phyloP scores from a whole-genome alignment of 2,113 vertebrate species.

The Polyodon spathula region DNA sequence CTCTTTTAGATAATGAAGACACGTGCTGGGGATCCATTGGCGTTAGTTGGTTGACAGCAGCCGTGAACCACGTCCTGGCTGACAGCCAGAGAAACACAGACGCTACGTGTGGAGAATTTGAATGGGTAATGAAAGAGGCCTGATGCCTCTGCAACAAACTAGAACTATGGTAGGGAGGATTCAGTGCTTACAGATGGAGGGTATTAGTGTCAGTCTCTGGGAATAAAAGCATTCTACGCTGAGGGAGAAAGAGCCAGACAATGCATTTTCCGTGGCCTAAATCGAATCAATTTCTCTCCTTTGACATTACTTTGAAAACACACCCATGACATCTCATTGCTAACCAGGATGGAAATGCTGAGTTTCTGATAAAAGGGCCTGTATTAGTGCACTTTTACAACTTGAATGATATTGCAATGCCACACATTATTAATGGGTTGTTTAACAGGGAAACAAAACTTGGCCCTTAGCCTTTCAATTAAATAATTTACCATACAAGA shows the following conservation, averaged over 20 bases:
- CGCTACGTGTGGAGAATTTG: conserved; percentile 25
- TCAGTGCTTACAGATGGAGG: background rate
- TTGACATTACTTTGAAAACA: background rate
- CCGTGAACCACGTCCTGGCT: conserved; percentile 16
- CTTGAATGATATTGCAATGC: too few species aligned
- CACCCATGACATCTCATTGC: background rate
- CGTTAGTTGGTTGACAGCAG: conserved; percentile 11
- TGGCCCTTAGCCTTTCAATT: too few species aligned
- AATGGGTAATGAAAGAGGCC: conserved; percentile 24
- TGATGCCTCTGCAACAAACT: conserved; percentile 8
- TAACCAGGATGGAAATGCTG: too few species aligned
- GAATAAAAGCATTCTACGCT: conserved; percentile 1
- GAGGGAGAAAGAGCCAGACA: background rate
- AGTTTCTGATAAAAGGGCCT: too few species aligned
- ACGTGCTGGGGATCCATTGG: conserved; percentile 7
- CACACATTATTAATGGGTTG: too few species aligned
- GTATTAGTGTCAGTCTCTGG: conserved; percentile 1
- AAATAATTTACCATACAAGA: too few species aligned
- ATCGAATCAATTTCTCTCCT: background rate
- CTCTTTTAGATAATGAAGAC: conserved; percentile 7
- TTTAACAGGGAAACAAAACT: too few species aligned
- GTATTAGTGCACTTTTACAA: too few species aligned
- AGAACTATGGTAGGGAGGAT: background rate
- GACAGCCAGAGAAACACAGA: conserved; percentile 24
- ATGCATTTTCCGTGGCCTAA: conserved; percentile 5